Evolutionary conservation across 2,888 invertebrate genomes (phyloP).

Genomic region (Cheilosia pagana): DNA sequence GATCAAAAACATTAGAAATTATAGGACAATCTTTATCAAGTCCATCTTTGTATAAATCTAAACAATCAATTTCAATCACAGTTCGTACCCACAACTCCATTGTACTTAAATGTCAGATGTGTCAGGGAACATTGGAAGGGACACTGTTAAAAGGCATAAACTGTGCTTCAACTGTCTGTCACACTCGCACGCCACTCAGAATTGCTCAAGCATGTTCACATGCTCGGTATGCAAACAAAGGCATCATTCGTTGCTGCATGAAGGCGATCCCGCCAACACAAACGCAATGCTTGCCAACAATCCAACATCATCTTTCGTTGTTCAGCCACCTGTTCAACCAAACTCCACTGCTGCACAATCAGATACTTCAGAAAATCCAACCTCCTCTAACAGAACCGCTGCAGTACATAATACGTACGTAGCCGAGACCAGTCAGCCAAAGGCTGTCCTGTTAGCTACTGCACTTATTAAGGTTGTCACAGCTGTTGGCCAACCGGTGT

Average conservation of each 20-base stretch:
- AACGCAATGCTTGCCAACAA: conserved; percentile 8
- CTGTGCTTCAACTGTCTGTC: conserved; percentile 23
- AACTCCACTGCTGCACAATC: background rate
- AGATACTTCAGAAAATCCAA: background rate
- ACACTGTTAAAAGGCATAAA: background rate
- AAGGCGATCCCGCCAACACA: background rate
- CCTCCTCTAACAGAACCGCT: conserved; percentile 9
- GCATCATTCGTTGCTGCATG: conserved; percentile 34
- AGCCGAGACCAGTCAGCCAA: conserved; percentile 1
- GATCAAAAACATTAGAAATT: conserved; percentile 12
- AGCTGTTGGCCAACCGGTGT: background rate
- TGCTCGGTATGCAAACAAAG: conserved; percentile 12
- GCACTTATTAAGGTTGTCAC: conserved; percentile 12
- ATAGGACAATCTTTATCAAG: background rate
- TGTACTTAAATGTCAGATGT: background rate
- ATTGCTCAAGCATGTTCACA: conserved; percentile 10
- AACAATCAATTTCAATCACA: background rate
- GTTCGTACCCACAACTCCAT: conserved; percentile 3
- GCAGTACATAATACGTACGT: conserved; percentile 20
- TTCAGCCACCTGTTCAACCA: background rate
- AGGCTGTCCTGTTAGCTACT: conserved; percentile 21
- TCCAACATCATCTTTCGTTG: background rate
- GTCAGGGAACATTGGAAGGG: background rate
- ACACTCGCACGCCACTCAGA: conserved; percentile 22
- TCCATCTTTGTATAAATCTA: background rate